These are phyloP conservation scores for Leucophora obtusa DNA, from an alignment of 2,888 invertebrate genomes.

Conservation along the genomic window DNA sequence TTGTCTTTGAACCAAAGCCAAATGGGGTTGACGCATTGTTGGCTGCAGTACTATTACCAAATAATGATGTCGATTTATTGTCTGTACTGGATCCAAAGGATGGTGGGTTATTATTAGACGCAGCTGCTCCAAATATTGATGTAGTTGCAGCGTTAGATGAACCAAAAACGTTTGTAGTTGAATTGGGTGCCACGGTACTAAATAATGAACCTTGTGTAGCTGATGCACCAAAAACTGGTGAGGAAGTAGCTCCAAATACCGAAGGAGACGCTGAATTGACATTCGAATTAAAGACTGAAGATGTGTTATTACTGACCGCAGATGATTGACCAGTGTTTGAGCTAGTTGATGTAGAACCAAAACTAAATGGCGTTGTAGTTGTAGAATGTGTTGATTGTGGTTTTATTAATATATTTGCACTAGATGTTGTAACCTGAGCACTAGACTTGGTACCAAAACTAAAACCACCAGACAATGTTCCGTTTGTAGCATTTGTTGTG, in stretches of 20 bases:
- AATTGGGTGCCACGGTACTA: background rate
- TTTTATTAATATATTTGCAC: constrained; percentile 9
- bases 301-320: constrained; percentile 6
- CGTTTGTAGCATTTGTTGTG: background rate
- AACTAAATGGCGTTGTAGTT: constrained; percentile 20
- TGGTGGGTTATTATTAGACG: background rate
- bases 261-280: background rate
- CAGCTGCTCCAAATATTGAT: constrained; percentile 24
- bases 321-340: constrained; percentile 7
- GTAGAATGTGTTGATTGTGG: background rate
- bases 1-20: constrained; percentile 19
- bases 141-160: constrained; percentile 20
- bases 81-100: constrained; percentile 3
- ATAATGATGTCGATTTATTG: constrained; percentile 41
- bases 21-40: constrained; percentile 7
- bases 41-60: background rate
- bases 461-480: background rate
- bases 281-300: constrained; percentile 23
- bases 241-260: background rate
- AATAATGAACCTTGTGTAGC: constrained; percentile 10
- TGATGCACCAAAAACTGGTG: constrained; percentile 5
- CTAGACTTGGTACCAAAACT: constrained; percentile 24
- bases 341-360: background rate
- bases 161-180: constrained; percentile 55
- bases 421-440: constrained; percentile 32